These are phyloP conservation scores for Diorhabda carinulata DNA, from an alignment of 1,140 invertebrate species.

Conservation along the genomic window DNA sequence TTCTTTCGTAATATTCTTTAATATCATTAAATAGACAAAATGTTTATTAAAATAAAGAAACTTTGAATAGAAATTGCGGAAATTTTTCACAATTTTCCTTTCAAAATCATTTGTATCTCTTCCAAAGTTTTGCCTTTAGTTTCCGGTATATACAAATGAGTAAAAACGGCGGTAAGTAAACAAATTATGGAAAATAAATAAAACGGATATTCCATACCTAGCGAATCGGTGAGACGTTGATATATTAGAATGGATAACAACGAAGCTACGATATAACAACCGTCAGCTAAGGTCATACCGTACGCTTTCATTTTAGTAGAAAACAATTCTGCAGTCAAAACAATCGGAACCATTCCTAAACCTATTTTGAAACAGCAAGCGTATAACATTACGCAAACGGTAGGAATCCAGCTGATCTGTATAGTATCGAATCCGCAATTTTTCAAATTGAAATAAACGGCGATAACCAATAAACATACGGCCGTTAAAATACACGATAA, in stretches of 20 bases:
- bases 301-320: constrained; percentile 57
- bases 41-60: too few species aligned
- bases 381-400: constrained; percentile 33
- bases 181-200: constrained; percentile 64
- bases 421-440: constrained; percentile 21
- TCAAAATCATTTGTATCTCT: constrained; percentile 57
- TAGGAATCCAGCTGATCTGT: constrained; percentile 32
- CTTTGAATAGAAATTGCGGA: too few species aligned
- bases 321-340: constrained; percentile 59
- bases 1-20: too few species aligned
- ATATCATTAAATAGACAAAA: too few species aligned
- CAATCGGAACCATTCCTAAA: constrained; percentile 60
- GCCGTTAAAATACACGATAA: constrained; percentile 32
- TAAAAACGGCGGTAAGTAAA: constrained; percentile 57
- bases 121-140: constrained; percentile 74
- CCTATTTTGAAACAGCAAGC: constrained; percentile 35
- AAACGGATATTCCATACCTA: constrained; percentile 55
- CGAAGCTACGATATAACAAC: constrained; percentile 45
- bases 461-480: constrained; percentile 30
- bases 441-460: constrained; percentile 40
- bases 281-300: constrained; percentile 41
- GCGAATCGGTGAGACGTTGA: constrained; percentile 51
- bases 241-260: constrained; percentile 70
- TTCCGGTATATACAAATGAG: constrained; percentile 64
- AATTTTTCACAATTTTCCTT: constrained; percentile 12